phyloP scores from a whole-genome alignment of 2,888 invertebrate species.

The Drosophila maculinotata region DNA sequence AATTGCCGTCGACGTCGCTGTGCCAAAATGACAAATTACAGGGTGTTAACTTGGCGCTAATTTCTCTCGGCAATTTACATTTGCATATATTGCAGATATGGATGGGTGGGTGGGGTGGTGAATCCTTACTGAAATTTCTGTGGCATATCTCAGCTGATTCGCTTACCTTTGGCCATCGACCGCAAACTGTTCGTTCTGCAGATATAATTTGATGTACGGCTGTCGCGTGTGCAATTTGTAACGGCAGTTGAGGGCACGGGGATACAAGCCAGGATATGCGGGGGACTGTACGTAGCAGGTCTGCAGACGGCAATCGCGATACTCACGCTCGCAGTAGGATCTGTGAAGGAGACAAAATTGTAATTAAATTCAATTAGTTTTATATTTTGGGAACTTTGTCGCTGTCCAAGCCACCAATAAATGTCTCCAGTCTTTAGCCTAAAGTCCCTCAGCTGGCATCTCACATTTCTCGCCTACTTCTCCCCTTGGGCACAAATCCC shows the following conservation, averaged over 20 bases:
- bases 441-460: background rate
- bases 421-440: constrained; percentile 41
- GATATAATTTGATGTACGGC: constrained; percentile 95
- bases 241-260: constrained; percentile 95
- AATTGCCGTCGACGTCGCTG: constrained; percentile 59
- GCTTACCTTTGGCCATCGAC: constrained; percentile 92
- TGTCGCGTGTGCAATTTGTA: constrained; percentile 95
- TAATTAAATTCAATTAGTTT: constrained; percentile 65
- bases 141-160: constrained; percentile 1
- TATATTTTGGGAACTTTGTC: constrained; percentile 41
- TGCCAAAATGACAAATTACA: constrained; percentile 84
- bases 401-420: constrained; percentile 25
- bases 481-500: constrained; percentile 51
- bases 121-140: too few species aligned
- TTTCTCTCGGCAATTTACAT: constrained; percentile 67
- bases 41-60: constrained; percentile 81
- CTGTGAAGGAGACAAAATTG: constrained; percentile 84
- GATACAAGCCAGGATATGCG: constrained; percentile 96
- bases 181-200: constrained; percentile 97
- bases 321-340: constrained; percentile 94
- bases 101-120: background rate
- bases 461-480: constrained; percentile 6
- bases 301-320: constrained; percentile 94
- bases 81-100: constrained; percentile 34
- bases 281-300: constrained; percentile 97